Conservation (phyloP, 1,140 invertebrate species). For the Drosophila lacteicornis region DNA sequence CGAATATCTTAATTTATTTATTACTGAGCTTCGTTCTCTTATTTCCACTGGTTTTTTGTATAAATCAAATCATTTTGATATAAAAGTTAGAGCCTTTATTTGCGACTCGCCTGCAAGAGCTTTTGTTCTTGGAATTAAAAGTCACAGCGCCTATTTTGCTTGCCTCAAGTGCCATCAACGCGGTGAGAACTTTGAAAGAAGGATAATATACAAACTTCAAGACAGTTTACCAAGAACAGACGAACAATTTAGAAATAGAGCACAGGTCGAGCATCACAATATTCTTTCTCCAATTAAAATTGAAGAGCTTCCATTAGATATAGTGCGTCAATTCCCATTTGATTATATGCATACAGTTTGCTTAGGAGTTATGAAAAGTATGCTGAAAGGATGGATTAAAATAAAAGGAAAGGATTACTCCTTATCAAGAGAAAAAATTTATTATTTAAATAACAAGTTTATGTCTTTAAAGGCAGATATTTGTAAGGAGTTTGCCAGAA, state of each 20-base stretch:
- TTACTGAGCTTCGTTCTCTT: background rate
- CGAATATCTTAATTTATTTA: constrained; percentile 10
- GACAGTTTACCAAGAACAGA: constrained; percentile 9
- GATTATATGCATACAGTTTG: constrained; percentile 19
- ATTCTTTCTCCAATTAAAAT: background rate
- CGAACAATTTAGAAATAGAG: constrained; percentile 16
- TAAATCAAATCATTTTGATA: background rate
- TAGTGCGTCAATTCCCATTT: constrained; percentile 9
- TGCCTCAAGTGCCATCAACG: background rate
- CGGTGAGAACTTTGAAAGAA: background rate
- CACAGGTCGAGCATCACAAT: background rate
- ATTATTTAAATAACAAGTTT: background rate
- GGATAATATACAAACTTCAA: constrained; percentile 1
- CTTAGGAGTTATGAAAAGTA: constrained; percentile 8
- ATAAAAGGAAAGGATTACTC: constrained; percentile 14
- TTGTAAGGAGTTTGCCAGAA: constrained; percentile 14
- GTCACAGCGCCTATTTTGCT: background rate
- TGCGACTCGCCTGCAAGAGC: background rate
- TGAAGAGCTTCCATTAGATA: constrained; percentile 1
- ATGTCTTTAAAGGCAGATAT: constrained; percentile 10
- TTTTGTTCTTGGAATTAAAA: background rate
- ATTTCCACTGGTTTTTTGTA: background rate
- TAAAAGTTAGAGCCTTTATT: background rate
- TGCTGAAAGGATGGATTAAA: constrained; percentile 14
- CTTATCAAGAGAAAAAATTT: constrained; percentile 1